Percentiles rank a stretch among this genome's conserved stretches.
These are phyloP conservation scores for Gerris lacustris DNA, from an alignment of 2,888 invertebrate species.

Conservation along the genomic window DNA sequence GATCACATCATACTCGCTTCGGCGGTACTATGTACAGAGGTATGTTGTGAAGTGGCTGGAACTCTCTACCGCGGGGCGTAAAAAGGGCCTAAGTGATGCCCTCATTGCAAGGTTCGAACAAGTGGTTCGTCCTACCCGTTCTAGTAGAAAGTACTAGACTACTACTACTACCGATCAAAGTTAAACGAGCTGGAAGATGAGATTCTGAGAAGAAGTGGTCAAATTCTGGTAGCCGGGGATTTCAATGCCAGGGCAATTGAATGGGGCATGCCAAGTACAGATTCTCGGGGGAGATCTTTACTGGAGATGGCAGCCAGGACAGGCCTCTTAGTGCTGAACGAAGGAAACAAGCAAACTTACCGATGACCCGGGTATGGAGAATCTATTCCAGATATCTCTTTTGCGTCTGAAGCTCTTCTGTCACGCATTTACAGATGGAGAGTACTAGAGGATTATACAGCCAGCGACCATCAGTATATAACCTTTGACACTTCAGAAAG, in stretches of 20 bases:
- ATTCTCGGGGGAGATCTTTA: slow-evolving; percentile 6
- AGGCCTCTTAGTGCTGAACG: slow-evolving; percentile 8
- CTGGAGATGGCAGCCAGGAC: slow-evolving; percentile 11
- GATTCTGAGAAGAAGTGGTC: not conserved
- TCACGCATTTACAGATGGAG: not conserved
- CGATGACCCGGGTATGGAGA: slow-evolving; percentile 6
- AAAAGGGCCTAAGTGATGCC: too few species aligned
- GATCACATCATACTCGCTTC: too few species aligned
- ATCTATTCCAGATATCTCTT: slow-evolving; percentile 2
- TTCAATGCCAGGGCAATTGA: slow-evolving; percentile 10
- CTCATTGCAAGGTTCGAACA: too few species aligned
- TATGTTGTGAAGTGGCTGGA: too few species aligned
- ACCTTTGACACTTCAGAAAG: slow-evolving; percentile 8
- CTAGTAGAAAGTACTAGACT: too few species aligned
- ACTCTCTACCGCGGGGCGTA: too few species aligned
- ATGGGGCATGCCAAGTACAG: slow-evolving; percentile 12
- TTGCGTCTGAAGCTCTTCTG: not conserved
- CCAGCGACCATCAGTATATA: slow-evolving; percentile 27
- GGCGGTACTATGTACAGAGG: too few species aligned
- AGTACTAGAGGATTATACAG: slow-evolving; percentile 19
- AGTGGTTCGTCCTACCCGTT: too few species aligned
- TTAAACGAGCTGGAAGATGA: slow-evolving; percentile 15
- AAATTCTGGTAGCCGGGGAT: slow-evolving; percentile 7
- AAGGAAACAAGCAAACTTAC: slow-evolving; percentile 6
- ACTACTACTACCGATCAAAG: slow-evolving; percentile 17